These are phyloP conservation scores for Clarias laeviceps DNA, from an alignment of 2,797 vertebrate species.

Conservation along the genomic window DNA sequence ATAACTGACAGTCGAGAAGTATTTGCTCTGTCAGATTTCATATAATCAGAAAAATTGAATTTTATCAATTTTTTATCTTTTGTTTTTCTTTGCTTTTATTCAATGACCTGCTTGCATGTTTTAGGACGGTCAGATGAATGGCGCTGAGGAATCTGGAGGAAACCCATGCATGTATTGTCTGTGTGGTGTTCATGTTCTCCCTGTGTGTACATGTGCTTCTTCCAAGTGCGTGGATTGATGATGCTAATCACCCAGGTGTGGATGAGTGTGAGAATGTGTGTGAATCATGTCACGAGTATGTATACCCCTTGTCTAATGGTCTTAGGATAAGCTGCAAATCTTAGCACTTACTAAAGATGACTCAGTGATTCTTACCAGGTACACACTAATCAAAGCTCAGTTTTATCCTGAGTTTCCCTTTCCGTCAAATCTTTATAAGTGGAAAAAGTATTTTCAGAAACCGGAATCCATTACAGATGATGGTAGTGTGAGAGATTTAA, in stretches of 20 bases:
- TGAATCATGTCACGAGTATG: background rate
- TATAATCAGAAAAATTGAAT: too few relatives aligned
- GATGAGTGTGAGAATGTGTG: background rate
- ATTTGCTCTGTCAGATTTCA: background rate
- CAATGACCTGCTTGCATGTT: background rate
- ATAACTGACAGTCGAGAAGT: background rate
- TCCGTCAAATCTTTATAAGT: background rate
- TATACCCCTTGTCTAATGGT: background rate
- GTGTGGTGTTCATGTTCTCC: background rate
- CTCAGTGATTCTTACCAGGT: background rate
- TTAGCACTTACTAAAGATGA: background rate
- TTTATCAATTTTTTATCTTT: too few relatives aligned
- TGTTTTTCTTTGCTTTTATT: background rate
- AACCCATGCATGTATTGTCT: background rate
- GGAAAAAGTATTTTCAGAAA: background rate
- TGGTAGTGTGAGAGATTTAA: background rate
- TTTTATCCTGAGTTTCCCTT: background rate
- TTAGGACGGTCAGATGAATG: background rate
- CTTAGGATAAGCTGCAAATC: background rate
- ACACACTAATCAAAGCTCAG: background rate
- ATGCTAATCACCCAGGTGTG: background rate
- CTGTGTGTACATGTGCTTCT: background rate
- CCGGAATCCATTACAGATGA: background rate
- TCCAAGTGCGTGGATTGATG: background rate
- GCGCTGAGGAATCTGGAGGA: background rate